A percentile compares a stretch with the other conserved stretches of the same genome.
Evolutionary conservation across 2,113 vertebrate genomes (phyloP).

Genomic region (Psilopsiagon aymara): DNA sequence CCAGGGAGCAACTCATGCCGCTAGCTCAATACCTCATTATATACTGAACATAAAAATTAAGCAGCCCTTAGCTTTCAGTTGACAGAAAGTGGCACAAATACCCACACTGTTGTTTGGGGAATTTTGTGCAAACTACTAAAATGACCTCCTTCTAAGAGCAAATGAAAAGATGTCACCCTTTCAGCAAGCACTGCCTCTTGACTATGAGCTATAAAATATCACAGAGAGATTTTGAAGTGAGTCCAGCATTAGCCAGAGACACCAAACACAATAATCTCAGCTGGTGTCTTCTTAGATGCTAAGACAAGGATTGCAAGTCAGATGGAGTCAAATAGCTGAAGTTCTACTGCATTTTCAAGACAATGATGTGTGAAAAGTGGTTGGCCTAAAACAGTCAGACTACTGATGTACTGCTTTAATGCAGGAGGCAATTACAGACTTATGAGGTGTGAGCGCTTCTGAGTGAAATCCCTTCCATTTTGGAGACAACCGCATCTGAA

Average conservation of each 20-base stretch:
- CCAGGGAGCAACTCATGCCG: background rate
- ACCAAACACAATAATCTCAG: background rate
- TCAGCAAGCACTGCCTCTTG: background rate
- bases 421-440: conserved; percentile 33
- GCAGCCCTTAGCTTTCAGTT: background rate
- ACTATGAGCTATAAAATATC: background rate
- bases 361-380: background rate
- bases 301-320: background rate
- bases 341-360: background rate
- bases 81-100: background rate
- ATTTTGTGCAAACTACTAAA: conserved; percentile 10
- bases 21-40: background rate
- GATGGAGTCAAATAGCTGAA: background rate
- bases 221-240: background rate
- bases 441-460: background rate
- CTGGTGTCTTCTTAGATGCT: background rate
- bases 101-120: background rate
- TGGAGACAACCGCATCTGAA: background rate
- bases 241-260: background rate
- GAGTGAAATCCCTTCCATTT: conserved; percentile 27
- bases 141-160: background rate
- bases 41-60: background rate
- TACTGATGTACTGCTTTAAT: conserved; percentile 18
- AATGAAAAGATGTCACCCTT: background rate
- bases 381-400: background rate